Evolutionary conservation across 2,113 vertebrate genomes (phyloP).

Genomic region (Smithornis capensis): DNA sequence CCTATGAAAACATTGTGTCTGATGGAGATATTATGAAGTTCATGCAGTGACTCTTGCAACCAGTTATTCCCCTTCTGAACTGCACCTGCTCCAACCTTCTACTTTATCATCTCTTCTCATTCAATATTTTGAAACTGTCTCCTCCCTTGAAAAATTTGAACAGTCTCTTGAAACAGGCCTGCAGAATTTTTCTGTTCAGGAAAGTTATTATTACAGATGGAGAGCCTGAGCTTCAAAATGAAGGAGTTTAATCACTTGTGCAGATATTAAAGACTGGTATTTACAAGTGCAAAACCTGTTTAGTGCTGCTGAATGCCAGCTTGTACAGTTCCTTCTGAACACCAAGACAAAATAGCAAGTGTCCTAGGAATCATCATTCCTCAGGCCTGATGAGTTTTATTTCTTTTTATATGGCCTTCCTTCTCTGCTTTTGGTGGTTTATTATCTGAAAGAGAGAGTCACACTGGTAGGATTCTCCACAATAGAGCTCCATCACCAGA

Average conservation of each 20-base stretch:
- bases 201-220: neutral
- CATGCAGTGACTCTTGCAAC: neutral
- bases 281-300: neutral
- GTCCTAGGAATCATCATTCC: neutral
- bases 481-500: neutral
- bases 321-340: neutral
- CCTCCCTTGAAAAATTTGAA: neutral
- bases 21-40: neutral
- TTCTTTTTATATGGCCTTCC: neutral
- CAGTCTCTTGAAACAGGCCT: neutral
- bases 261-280: neutral
- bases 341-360: neutral
- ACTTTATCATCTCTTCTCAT: neutral
- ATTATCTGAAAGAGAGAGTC: neutral
- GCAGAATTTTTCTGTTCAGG: neutral
- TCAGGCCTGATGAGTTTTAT: neutral
- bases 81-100: neutral
- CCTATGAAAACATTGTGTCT: neutral
- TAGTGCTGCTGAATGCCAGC: neutral
- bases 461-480: neutral
- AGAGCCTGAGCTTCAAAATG: neutral
- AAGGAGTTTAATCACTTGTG: neutral
- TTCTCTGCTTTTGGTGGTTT: neutral
- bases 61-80: neutral
- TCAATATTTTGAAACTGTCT: neutral